A percentile compares a stretch with the other conserved stretches of the same genome.
Evolutionary conservation across 2,113 vertebrate species (phyloP).

Genomic region (Dryoscopus gambensis): DNA sequence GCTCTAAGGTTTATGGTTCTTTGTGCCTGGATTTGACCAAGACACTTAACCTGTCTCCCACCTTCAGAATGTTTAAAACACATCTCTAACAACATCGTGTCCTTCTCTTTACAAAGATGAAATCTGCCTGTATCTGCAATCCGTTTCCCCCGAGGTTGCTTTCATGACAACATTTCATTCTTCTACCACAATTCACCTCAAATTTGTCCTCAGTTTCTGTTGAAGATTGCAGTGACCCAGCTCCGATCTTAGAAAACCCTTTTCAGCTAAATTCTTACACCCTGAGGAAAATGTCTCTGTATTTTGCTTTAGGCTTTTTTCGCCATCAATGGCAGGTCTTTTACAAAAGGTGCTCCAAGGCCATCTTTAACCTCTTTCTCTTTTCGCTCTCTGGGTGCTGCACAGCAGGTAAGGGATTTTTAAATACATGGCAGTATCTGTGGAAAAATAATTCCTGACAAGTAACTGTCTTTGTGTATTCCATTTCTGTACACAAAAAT

Average conservation of each 20-base stretch:
- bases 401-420: not conserved
- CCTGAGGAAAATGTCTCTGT: not conserved
- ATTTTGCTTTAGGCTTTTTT: slow-evolving; percentile 40
- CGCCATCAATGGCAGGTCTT: not conserved
- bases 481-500: not conserved
- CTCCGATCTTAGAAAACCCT: not conserved
- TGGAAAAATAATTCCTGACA: not conserved
- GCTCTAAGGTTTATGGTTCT: not conserved
- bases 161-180: not conserved
- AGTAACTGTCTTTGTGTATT: not conserved
- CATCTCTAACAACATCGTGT: not conserved
- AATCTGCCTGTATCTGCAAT: not conserved
- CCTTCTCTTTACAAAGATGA: not conserved
- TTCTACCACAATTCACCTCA: not conserved
- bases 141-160: not conserved
- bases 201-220: not conserved
- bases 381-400: slow-evolving; percentile 1
- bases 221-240: not conserved
- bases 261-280: not conserved
- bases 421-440: not conserved
- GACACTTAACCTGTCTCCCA: not conserved
- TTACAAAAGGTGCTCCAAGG: slow-evolving; percentile 19
- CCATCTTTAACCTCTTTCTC: slow-evolving; percentile 38
- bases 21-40: not conserved
- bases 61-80: not conserved